Conservation (phyloP, 2,797 vertebrate genomes). For the Smutsia gigantea region DNA sequence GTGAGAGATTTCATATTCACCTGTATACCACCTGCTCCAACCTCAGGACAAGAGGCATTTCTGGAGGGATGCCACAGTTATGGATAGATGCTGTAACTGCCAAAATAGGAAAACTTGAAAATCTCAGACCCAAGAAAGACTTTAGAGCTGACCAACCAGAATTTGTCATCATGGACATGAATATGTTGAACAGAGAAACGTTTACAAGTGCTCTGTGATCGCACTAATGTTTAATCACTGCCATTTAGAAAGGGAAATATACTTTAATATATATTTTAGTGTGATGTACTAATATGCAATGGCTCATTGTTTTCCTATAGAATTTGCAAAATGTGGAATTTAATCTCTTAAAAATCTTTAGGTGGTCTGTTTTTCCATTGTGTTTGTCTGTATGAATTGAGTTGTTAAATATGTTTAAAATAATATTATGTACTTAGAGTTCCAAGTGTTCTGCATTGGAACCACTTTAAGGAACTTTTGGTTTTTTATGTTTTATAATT, state of each 20-base stretch:
- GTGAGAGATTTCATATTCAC: neutral
- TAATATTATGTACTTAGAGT: slow-evolving; percentile 20
- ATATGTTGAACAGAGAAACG: neutral
- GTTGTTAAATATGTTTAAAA: slow-evolving; percentile 61
- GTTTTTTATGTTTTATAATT: slow-evolving; percentile 65
- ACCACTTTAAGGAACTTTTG: slow-evolving; percentile 2
- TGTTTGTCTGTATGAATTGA: slow-evolving; percentile 40
- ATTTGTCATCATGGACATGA: neutral
- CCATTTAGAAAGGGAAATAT: slow-evolving; percentile 38
- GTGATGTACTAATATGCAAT: neutral
- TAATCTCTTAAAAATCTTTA: slow-evolving; percentile 22
- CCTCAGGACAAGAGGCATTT: neutral
- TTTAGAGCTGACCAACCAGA: neutral
- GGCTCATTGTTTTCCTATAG: slow-evolving; percentile 43
- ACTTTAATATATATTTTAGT: slow-evolving; percentile 31
- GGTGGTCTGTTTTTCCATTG: slow-evolving; percentile 16
- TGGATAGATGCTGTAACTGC: neutral
- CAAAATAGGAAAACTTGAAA: neutral
- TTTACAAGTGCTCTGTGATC: neutral
- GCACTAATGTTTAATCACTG: slow-evolving; percentile 68
- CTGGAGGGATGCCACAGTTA: neutral
- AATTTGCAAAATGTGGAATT: slow-evolving; percentile 32
- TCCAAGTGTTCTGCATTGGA: slow-evolving; percentile 48
- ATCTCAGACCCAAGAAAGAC: neutral
- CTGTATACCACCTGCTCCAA: neutral